Evolutionary conservation across 2,888 invertebrate species (phyloP).

Genomic region (Oasisia sp.): DNA sequence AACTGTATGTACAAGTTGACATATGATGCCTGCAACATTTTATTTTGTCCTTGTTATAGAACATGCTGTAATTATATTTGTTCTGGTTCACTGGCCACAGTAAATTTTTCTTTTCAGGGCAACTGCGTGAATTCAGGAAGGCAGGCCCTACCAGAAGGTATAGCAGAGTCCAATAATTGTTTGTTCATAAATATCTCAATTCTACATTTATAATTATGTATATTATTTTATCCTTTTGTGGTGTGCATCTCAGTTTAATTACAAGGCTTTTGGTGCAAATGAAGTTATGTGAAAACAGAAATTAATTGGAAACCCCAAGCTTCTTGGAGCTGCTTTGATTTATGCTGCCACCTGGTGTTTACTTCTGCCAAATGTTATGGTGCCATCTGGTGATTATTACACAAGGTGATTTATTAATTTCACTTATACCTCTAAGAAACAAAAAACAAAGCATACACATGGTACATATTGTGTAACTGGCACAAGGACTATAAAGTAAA

Average conservation of each 20-base stretch:
- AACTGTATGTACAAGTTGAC: neutral
- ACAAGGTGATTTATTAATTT: neutral
- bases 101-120: neutral
- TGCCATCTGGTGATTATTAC: neutral
- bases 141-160: neutral
- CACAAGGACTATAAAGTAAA: too few species aligned
- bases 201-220: neutral
- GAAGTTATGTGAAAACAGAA: too few species aligned
- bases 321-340: neutral
- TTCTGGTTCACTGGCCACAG: neutral
- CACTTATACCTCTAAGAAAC: neutral
- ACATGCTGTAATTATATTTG: neutral
- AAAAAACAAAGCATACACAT: too few species aligned
- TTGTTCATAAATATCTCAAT: neutral
- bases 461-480: too few species aligned
- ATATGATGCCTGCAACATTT: neutral
- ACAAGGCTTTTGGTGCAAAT: too few species aligned
- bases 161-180: neutral
- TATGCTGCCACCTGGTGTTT: neutral
- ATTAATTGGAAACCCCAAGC: neutral
- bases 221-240: too few species aligned
- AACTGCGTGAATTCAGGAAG: neutral
- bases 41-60: neutral
- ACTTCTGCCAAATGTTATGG: neutral
- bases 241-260: too few species aligned